These are phyloP conservation scores for Phyto melanocephala DNA, from an alignment of 2,888 invertebrate genomes.

Conservation along the genomic window DNA sequence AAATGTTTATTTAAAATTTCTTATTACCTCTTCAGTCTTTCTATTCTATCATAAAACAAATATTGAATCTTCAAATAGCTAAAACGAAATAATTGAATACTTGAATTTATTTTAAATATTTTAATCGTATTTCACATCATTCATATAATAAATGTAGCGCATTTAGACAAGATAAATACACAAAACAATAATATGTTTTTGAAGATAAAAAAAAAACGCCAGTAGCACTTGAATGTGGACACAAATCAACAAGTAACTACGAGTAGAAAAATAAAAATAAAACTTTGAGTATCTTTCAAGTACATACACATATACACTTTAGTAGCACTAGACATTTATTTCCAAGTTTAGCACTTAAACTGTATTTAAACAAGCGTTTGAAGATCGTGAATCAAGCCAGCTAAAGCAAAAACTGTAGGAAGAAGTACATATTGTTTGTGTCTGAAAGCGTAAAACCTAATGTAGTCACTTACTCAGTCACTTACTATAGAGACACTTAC, in stretches of 20 bases:
- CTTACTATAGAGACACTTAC: neutral
- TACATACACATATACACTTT: conserved; percentile 49
- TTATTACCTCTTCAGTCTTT: neutral
- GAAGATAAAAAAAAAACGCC: conserved; percentile 57
- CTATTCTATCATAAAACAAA: conserved; percentile 39
- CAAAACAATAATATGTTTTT: neutral
- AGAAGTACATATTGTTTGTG: conserved; percentile 15
- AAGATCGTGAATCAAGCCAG: neutral
- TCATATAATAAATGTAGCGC: conserved; percentile 31
- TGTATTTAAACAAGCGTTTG: conserved; percentile 33
- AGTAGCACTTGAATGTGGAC: conserved; percentile 63
- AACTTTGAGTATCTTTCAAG: conserved; percentile 38
- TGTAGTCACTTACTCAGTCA: conserved; percentile 30
- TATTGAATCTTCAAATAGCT: conserved; percentile 20
- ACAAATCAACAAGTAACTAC: conserved; percentile 39
- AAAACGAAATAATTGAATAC: conserved; percentile 37
- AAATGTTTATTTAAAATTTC: neutral
- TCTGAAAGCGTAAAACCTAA: conserved; percentile 57
- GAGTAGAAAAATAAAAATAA: neutral
- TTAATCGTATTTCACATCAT: conserved; percentile 50
- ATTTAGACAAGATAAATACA: neutral
- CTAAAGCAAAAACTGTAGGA: neutral
- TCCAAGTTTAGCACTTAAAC: conserved; percentile 63
- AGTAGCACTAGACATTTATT: conserved; percentile 57
- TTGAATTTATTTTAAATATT: conserved; percentile 34